phyloP scores from a whole-genome alignment of 1,140 invertebrate genomes.

The Scaptodrosophila lebanonensis region DNA sequence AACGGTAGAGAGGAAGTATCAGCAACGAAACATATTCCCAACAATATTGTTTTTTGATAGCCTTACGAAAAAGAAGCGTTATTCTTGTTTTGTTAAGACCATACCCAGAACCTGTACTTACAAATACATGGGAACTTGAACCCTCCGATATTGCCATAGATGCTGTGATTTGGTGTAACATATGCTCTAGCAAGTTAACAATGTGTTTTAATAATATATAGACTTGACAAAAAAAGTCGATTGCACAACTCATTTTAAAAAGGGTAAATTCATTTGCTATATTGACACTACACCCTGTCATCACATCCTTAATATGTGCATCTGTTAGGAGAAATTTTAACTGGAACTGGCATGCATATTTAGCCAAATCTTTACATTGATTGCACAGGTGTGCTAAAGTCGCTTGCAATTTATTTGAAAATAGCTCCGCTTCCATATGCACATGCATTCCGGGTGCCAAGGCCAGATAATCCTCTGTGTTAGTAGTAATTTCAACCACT shows the following conservation, averaged over 20 bases:
- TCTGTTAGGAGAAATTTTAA: constrained; percentile 30
- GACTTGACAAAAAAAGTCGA: constrained; percentile 68
- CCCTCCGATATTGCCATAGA: constrained; percentile 19
- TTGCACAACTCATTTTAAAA: constrained; percentile 50
- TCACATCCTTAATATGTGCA: constrained; percentile 12
- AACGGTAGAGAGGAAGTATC: too few species aligned
- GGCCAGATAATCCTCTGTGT: background rate
- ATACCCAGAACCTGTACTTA: too few species aligned
- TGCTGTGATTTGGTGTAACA: constrained; percentile 56
- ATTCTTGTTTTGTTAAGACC: too few species aligned
- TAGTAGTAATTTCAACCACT: constrained; percentile 37
- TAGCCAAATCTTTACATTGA: constrained; percentile 84
- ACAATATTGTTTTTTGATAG: too few species aligned
- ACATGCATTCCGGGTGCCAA: constrained; percentile 80
- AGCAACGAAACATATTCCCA: too few species aligned
- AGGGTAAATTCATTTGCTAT: constrained; percentile 27
- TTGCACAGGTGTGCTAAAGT: constrained; percentile 87
- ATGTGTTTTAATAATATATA: constrained; percentile 57
- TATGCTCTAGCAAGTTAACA: constrained; percentile 49
- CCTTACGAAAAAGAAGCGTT: too few species aligned
- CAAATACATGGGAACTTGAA: constrained; percentile 45
- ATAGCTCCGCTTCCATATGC: constrained; percentile 88
- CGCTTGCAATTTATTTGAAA: constrained; percentile 88
- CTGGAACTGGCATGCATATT: constrained; percentile 80
- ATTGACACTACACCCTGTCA: background rate